Evolutionary conservation across 2,888 invertebrate genomes (phyloP).

Genomic region (Coleophora deauratella): DNA sequence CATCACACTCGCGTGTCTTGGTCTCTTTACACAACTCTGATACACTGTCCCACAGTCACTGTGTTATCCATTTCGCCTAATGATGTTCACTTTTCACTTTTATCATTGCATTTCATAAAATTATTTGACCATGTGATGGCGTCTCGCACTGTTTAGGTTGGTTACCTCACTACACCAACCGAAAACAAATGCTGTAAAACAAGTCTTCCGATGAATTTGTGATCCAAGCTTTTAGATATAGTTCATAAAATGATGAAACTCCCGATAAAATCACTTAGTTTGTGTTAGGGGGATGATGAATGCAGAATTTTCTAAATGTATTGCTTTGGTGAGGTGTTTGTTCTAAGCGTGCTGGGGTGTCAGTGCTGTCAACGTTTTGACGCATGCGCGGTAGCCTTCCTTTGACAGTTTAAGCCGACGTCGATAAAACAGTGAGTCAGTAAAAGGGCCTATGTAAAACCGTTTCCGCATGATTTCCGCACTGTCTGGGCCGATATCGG

Average conservation of each 20-base stretch:
- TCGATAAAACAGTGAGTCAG: constrained; percentile 49
- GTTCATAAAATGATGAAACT: background rate
- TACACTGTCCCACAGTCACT: constrained; percentile 18
- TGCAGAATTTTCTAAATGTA: constrained; percentile 20
- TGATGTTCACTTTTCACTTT: constrained; percentile 23
- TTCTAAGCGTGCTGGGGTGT: constrained; percentile 52
- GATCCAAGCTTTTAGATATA: background rate
- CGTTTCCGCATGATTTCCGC: no score
- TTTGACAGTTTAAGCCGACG: constrained; percentile 44
- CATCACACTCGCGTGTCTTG: background rate
- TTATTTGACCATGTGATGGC: constrained; percentile 43
- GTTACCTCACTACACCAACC: constrained; percentile 28
- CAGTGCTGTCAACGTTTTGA: constrained; percentile 46
- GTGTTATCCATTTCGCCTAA: constrained; percentile 21
- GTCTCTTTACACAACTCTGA: background rate
- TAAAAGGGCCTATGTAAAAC: background rate
- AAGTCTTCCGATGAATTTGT: background rate
- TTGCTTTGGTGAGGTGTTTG: constrained; percentile 42
- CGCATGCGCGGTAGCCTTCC: constrained; percentile 43
- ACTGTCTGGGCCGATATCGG: no score
- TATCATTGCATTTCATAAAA: constrained; percentile 34
- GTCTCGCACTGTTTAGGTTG: constrained; percentile 34
- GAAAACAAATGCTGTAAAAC: constrained; percentile 21
- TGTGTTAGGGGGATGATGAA: background rate
- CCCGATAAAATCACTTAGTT: constrained; percentile 1